phyloP scores from a whole-genome alignment of 1,140 invertebrate genomes.

The Hylyphantes graminicola region DNA sequence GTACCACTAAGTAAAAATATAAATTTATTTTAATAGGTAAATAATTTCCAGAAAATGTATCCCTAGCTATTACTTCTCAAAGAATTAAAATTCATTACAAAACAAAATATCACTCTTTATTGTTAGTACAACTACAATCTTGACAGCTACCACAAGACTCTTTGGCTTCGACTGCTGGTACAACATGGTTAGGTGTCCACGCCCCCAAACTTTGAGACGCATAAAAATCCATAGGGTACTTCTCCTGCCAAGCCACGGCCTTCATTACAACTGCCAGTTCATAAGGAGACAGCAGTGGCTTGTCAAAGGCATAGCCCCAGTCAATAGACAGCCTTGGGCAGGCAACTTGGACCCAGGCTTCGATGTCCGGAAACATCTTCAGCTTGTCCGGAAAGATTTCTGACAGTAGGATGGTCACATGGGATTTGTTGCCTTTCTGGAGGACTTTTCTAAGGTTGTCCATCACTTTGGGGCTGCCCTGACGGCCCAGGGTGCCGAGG shows the following conservation, averaged over 20 bases:
- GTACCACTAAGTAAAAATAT: too few relatives aligned
- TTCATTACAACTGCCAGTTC: slow-evolving; percentile 89
- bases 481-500: slow-evolving; percentile 94
- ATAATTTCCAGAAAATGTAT: too few relatives aligned
- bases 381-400: slow-evolving; percentile 97
- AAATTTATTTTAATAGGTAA: too few relatives aligned
- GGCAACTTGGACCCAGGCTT: slow-evolving; percentile 90
- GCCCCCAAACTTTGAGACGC: slow-evolving; percentile 89
- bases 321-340: slow-evolving; percentile 99
- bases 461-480: slow-evolving; percentile 78
- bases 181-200: slow-evolving; percentile 94
- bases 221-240: slow-evolving; percentile 99
- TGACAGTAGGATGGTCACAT: slow-evolving; percentile 87
- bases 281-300: slow-evolving; percentile 94
- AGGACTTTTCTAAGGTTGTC: slow-evolving; percentile 63
- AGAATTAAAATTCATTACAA: not conserved
- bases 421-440: slow-evolving; percentile 73
- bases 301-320: slow-evolving; percentile 90
- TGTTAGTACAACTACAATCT: slow-evolving; percentile 42
- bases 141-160: slow-evolving; percentile 44
- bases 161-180: not conserved
- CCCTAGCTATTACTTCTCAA: too few relatives aligned
- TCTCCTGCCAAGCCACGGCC: slow-evolving; percentile 75
- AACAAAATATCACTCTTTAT: slow-evolving; percentile 12
- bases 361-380: slow-evolving; percentile 81